These are phyloP conservation scores for Pygoscelis antarcticus DNA, from an alignment of 2,113 vertebrate species.

Conservation along the genomic window DNA sequence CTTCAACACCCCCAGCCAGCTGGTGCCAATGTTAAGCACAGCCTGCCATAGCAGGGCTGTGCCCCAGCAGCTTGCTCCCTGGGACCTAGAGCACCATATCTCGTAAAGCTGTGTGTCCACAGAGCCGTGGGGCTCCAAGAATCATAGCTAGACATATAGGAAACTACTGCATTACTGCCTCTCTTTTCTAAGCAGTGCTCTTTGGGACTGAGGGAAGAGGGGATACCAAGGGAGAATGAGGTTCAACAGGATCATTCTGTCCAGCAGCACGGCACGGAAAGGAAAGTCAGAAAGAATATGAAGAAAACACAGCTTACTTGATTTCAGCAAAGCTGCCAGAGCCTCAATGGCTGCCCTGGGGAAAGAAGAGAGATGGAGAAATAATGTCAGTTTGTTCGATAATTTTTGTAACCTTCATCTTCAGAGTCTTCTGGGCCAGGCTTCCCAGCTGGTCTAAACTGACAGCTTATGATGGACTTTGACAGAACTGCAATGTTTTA, in stretches of 20 bases:
- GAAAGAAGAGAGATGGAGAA: constrained; percentile 64
- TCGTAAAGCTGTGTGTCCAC: neutral
- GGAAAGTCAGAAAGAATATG: constrained; percentile 6
- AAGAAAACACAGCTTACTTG: constrained; percentile 84
- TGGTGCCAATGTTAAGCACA: neutral
- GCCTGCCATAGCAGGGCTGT: neutral
- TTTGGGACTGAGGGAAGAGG: neutral
- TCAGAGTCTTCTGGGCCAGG: neutral
- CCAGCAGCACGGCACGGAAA: neutral
- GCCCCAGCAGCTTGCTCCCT: neutral
- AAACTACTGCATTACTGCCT: neutral
- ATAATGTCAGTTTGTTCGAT: constrained; percentile 54
- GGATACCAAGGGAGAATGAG: neutral
- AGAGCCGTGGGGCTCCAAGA: neutral
- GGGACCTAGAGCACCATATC: neutral
- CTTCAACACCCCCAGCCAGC: neutral
- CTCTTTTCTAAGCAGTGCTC: neutral
- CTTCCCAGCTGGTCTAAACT: neutral
- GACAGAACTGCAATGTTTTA: constrained; percentile 3
- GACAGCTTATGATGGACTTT: neutral
- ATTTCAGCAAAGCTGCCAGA: constrained; percentile 86
- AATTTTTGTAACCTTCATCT: constrained; percentile 55
- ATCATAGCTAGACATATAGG: neutral
- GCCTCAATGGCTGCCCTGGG: constrained; percentile 86
- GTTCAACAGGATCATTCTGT: neutral